Evolutionary conservation across 2,888 invertebrate species (phyloP).

Genomic region (Drosophila subsilvestris): DNA sequence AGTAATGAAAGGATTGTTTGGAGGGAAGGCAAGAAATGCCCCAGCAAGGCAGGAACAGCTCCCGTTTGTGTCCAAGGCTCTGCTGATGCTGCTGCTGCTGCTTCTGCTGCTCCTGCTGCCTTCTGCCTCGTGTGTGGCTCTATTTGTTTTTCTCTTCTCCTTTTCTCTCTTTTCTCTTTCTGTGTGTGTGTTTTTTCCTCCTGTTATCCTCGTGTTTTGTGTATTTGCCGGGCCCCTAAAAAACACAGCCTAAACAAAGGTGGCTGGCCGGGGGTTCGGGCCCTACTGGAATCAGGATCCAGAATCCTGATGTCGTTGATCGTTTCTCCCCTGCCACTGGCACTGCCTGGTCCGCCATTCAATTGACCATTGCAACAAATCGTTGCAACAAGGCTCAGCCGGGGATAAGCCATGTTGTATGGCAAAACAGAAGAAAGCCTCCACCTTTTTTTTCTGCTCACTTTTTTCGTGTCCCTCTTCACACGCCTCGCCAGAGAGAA

Average conservation of each 20-base stretch:
- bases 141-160: neutral
- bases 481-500: conserved; percentile 45
- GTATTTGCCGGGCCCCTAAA: conserved; percentile 56
- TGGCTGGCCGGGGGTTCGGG: conserved; percentile 14
- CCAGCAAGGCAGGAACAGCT: neutral
- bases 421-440: conserved; percentile 54
- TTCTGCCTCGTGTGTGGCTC: conserved; percentile 4
- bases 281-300: conserved; percentile 15
- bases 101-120: neutral
- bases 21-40: conserved; percentile 12
- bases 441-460: conserved; percentile 25
- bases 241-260: conserved; percentile 64
- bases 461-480: conserved; percentile 48
- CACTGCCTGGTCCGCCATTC: conserved; percentile 64
- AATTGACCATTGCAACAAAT: conserved; percentile 78
- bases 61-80: neutral
- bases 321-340: conserved; percentile 63
- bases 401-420: conserved; percentile 76
- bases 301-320: conserved; percentile 60
- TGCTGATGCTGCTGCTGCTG: no score
- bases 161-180: neutral
- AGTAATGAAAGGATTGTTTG: conserved; percentile 55
- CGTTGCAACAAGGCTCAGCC: conserved; percentile 80
- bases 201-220: conserved; percentile 52
- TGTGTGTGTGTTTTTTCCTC: conserved; percentile 43